Percentiles rank a stretch among this genome's conserved stretches.
Conservation (phyloP, 2,888 invertebrate genomes). For the Lasioglossum leucozonium region DNA sequence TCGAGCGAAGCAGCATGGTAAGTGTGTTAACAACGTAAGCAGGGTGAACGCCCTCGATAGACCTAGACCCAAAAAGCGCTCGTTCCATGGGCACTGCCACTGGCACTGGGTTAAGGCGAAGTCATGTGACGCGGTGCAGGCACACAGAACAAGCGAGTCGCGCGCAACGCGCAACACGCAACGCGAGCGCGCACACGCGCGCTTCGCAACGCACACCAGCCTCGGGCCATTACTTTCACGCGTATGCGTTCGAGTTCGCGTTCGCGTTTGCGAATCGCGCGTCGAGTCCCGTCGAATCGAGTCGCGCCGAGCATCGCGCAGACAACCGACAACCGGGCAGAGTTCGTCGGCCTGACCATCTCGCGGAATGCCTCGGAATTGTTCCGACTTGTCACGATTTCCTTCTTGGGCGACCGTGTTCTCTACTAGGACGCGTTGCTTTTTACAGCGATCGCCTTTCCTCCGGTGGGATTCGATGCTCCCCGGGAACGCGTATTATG, state of each 20-base stretch:
- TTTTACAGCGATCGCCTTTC: background rate
- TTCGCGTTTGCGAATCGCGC: background rate
- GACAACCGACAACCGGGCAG: background rate
- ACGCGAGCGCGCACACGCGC: background rate
- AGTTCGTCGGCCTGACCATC: conserved; percentile 54
- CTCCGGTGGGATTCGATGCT: conserved; percentile 4
- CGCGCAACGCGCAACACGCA: conserved; percentile 48
- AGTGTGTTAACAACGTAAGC: conserved; percentile 79
- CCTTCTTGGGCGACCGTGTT: conserved; percentile 21
- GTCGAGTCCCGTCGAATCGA: background rate
- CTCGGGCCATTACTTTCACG: conserved; percentile 60
- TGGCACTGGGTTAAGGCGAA: conserved; percentile 82
- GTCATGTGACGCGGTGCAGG: conserved; percentile 76
- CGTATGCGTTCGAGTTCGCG: conserved; percentile 50
- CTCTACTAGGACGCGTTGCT: conserved; percentile 16
- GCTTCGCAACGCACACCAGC: conserved; percentile 11
- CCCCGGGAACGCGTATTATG: background rate
- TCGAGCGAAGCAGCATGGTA: conserved; percentile 71
- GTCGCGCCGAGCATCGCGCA: background rate
- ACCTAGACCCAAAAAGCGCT: conserved; percentile 83
- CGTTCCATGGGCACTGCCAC: conserved; percentile 75
- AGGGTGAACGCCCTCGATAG: conserved; percentile 82
- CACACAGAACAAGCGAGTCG: conserved; percentile 55
- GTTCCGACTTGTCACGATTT: conserved; percentile 36
- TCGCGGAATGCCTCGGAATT: conserved; percentile 41